Evolutionary conservation across 2,888 invertebrate species (phyloP).

Genomic region (Tiliacea aurago): DNA sequence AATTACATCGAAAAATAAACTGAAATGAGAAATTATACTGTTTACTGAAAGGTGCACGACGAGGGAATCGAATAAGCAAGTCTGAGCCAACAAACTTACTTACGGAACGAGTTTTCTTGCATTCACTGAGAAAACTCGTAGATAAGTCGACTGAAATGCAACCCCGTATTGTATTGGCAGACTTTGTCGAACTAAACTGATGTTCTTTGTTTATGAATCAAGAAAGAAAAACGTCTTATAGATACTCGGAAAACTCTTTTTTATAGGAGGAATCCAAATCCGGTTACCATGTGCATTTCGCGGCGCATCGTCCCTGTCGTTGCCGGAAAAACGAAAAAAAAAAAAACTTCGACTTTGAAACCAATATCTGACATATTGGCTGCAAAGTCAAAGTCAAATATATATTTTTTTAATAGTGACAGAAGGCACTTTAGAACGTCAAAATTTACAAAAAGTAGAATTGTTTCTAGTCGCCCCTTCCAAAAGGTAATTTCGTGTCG

Average conservation of each 20-base stretch:
- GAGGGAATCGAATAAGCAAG: constrained; percentile 58
- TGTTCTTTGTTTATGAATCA: constrained; percentile 36
- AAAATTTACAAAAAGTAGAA: too few species aligned
- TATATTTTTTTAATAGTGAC: too few species aligned
- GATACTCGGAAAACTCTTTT: not conserved
- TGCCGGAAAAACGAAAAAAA: too few species aligned
- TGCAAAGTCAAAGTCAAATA: too few species aligned
- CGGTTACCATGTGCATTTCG: too few species aligned
- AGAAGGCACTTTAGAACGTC: too few species aligned
- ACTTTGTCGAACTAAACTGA: constrained; percentile 36
- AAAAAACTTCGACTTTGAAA: too few species aligned
- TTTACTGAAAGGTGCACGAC: constrained; percentile 41
- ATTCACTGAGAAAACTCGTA: constrained; percentile 43
- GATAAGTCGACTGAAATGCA: constrained; percentile 49
- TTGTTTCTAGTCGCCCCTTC: too few species aligned
- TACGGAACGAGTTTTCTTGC: constrained; percentile 52
- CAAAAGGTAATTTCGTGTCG: too few species aligned
- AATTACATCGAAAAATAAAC: constrained; percentile 37
- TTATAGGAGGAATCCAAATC: not conserved
- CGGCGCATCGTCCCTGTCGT: too few species aligned
- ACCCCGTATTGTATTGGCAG: constrained; percentile 48
- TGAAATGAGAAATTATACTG: constrained; percentile 24
- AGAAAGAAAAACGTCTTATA: not conserved
- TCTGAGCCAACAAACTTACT: constrained; percentile 57
- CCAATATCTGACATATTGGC: too few species aligned